A percentile compares a stretch with the other conserved stretches of the same genome.
These are phyloP conservation scores for Anabas testudineus DNA, from an alignment of 2,797 vertebrate genomes.

Conservation along the genomic window DNA sequence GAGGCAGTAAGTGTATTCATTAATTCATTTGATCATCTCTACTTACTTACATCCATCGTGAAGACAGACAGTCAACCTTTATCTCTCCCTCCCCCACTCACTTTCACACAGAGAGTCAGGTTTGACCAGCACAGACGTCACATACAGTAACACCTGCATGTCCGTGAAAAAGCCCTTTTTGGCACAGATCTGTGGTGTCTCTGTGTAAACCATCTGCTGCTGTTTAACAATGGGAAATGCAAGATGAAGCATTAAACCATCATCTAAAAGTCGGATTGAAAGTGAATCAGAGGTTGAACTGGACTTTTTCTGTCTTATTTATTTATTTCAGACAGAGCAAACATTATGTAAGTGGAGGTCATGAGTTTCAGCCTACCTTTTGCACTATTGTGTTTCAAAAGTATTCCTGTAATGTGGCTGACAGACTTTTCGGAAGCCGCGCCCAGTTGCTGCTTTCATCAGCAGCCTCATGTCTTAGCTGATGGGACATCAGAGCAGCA, in stretches of 20 bases:
- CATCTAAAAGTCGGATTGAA: too few species aligned
- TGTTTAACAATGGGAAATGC: too few species aligned
- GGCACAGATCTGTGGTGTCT: not conserved
- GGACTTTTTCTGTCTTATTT: too few species aligned
- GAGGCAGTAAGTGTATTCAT: too few species aligned
- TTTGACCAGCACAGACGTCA: conserved; percentile 40
- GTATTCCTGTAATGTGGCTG: conserved; percentile 29
- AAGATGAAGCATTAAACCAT: too few species aligned
- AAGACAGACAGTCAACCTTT: not conserved
- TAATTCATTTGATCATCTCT: too few species aligned
- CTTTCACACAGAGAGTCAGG: conserved; percentile 17
- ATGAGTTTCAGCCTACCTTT: not conserved
- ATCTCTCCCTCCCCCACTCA: not conserved
- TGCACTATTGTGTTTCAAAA: conserved; percentile 10
- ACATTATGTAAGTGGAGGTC: not conserved
- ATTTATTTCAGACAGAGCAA: too few species aligned
- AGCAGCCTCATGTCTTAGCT: not conserved
- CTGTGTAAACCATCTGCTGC: not conserved
- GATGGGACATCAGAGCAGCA: not conserved
- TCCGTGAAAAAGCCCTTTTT: not conserved
- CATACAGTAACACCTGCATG: conserved; percentile 29
- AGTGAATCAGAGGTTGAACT: too few species aligned
- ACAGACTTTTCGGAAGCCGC: not conserved
- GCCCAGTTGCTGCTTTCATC: conserved; percentile 10
- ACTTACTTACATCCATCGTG: too few species aligned